Percentiles rank a stretch among this genome's conserved stretches.
Evolutionary conservation across 1,140 invertebrate species (phyloP).

Genomic region (Diorhabda carinulata): DNA sequence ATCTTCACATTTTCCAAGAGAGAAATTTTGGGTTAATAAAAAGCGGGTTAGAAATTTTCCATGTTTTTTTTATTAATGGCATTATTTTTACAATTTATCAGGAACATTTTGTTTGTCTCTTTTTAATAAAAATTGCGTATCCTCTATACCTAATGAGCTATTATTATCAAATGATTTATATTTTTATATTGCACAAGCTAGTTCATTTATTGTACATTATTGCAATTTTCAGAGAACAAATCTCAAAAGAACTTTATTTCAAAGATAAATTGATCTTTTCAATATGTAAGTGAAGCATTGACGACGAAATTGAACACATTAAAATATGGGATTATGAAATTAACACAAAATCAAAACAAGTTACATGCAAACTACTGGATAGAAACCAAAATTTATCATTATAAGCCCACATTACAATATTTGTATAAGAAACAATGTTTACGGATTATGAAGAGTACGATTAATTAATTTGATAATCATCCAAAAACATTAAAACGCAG

Average conservation of each 20-base stretch:
- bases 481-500: no score
- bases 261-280: neutral
- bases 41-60: neutral
- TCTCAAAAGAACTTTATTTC: constrained; percentile 1
- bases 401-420: no score
- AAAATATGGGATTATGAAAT: neutral
- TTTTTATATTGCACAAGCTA: constrained; percentile 29
- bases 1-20: no score
- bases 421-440: no score
- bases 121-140: constrained; percentile 31
- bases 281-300: neutral
- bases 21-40: no score
- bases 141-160: constrained; percentile 27
- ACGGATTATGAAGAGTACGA: no score
- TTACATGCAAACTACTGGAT: no score
- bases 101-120: constrained; percentile 28
- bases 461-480: no score
- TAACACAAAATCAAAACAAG: no score
- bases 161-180: constrained; percentile 26
- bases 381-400: no score
- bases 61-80: constrained; percentile 31
- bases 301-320: neutral
- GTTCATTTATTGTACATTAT: constrained; percentile 21
- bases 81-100: constrained; percentile 31
- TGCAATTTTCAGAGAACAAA: constrained; percentile 11